phyloP scores from a whole-genome alignment of 2,888 invertebrate species.

The Agriotes lineatus region DNA sequence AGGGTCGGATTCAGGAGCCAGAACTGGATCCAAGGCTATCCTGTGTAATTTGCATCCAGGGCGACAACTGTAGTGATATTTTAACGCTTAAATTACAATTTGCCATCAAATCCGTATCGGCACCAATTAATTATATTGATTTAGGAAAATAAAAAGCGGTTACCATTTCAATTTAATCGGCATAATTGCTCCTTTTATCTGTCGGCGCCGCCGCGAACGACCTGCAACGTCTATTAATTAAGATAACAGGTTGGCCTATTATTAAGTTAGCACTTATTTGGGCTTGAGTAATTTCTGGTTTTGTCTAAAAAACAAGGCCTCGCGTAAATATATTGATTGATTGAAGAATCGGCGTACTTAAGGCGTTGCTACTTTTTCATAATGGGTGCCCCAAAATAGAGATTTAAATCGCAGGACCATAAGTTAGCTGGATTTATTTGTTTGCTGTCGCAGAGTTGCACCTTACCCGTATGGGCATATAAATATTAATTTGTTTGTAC shows the following conservation, averaged over 20 bases:
- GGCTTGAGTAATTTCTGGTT: not conserved
- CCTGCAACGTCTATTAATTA: not conserved
- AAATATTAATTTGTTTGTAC: too few species aligned
- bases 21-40: not conserved
- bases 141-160: not conserved
- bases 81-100: not conserved
- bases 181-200: conserved; percentile 8
- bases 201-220: not conserved
- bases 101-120: not conserved
- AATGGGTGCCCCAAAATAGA: too few species aligned
- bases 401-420: too few species aligned
- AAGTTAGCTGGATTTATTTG: too few species aligned
- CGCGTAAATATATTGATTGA: too few species aligned
- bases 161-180: conserved; percentile 10
- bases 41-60: not conserved
- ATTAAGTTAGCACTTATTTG: conserved; percentile 8
- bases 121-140: not conserved
- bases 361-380: too few species aligned
- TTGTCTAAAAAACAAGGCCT: not conserved
- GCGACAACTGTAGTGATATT: not conserved
- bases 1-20: conserved; percentile 32
- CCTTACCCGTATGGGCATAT: too few species aligned
- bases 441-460: too few species aligned
- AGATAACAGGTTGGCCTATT: not conserved
- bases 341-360: too few species aligned